Conservation (phyloP, 2,113 vertebrate species). For the Erpornis zantholeuca region DNA sequence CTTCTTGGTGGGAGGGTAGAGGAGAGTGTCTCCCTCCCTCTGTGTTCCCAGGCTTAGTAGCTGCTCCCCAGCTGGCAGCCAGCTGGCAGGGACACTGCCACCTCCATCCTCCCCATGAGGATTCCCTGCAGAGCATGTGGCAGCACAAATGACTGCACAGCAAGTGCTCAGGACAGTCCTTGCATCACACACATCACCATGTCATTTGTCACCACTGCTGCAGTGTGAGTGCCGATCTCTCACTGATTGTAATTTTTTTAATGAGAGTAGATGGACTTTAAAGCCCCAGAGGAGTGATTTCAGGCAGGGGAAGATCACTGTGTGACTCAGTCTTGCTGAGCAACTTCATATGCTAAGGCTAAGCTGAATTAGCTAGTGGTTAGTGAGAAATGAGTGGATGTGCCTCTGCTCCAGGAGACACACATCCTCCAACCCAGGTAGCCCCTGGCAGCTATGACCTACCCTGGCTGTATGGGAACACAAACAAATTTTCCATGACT, state of each 20-base stretch:
- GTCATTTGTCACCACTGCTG: neutral
- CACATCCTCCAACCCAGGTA: neutral
- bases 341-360: neutral
- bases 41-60: neutral
- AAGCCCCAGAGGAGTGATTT: neutral
- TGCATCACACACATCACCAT: fast-evolving
- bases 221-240: neutral
- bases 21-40: neutral
- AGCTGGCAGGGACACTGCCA: neutral
- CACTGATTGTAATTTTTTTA: fast-evolving
- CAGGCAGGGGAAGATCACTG: fast-evolving
- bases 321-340: neutral
- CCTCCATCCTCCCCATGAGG: neutral
- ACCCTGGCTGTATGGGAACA: no score
- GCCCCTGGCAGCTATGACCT: neutral
- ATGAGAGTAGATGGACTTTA: neutral
- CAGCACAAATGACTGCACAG: neutral
- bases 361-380: neutral
- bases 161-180: neutral
- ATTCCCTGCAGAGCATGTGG: neutral
- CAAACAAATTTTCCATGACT: neutral
- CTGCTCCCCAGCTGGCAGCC: neutral
- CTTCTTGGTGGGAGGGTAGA: neutral
- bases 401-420: neutral
- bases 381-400: neutral